phyloP scores from a whole-genome alignment of 2,113 vertebrate species.

The Gallinago undulata region DNA sequence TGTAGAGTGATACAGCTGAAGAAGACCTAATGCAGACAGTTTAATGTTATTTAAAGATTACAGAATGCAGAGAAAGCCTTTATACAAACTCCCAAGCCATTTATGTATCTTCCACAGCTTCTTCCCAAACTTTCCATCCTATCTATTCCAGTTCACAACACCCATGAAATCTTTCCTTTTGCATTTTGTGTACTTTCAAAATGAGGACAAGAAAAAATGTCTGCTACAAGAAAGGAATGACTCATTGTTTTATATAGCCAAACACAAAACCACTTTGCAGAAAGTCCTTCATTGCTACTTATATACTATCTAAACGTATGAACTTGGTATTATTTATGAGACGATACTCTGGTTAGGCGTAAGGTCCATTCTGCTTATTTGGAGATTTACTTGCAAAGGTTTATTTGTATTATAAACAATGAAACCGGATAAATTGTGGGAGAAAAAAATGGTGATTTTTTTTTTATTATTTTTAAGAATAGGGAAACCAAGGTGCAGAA shows the following conservation, averaged over 20 bases:
- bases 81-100: background rate
- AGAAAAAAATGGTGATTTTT: background rate
- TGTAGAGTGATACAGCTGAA: slow-evolving; percentile 37
- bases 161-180: background rate
- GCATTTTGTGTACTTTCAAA: background rate
- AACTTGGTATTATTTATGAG: background rate
- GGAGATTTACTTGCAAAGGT: background rate
- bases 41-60: slow-evolving; percentile 28
- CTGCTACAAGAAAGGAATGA: background rate
- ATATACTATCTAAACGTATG: background rate
- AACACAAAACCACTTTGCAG: background rate
- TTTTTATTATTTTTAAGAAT: background rate
- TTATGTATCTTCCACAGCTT: background rate
- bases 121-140: background rate
- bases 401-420: background rate
- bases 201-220: background rate
- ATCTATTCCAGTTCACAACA: background rate
- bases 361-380: background rate
- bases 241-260: background rate
- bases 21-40: slow-evolving; percentile 22
- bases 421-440: background rate
- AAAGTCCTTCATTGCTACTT: background rate
- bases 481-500: background rate
- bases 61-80: slow-evolving; percentile 1
- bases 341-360: background rate